Conservation (phyloP, 2,888 invertebrate genomes). For the Odontocolon sp. region DNA sequence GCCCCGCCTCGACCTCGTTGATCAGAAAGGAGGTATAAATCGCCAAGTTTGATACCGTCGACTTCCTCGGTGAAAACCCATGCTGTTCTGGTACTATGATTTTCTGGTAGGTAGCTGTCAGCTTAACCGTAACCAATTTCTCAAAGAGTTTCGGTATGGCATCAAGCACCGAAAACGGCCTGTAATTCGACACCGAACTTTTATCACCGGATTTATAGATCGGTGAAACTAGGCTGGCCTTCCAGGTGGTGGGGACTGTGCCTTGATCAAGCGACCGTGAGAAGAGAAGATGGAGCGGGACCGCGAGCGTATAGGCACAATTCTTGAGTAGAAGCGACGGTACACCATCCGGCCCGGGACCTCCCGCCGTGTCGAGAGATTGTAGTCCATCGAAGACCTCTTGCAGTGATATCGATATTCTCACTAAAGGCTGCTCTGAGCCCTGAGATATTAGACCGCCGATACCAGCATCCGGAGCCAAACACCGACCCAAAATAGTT, state of each 20-base stretch:
- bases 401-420: too few species aligned
- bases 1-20: background rate
- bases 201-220: conserved; percentile 27
- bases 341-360: background rate
- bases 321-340: background rate
- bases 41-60: conserved; percentile 19
- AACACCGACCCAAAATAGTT: too few species aligned
- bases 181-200: conserved; percentile 3
- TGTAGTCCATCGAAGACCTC: too few species aligned
- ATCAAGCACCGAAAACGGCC: conserved; percentile 12
- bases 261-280: background rate
- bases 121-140: background rate
- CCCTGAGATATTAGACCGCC: too few species aligned
- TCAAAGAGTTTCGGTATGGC: conserved; percentile 25
- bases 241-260: conserved; percentile 4
- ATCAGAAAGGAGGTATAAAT: background rate
- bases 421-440: too few species aligned
- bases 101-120: background rate
- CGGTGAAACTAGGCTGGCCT: conserved; percentile 6
- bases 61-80: conserved; percentile 11
- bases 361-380: too few species aligned
- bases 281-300: background rate
- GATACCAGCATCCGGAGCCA: too few species aligned
- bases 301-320: background rate
- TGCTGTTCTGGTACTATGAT: conserved; percentile 16